These are phyloP conservation scores for Cheumatopsyche charites DNA, from an alignment of 1,140 invertebrate genomes.

Conservation along the genomic window DNA sequence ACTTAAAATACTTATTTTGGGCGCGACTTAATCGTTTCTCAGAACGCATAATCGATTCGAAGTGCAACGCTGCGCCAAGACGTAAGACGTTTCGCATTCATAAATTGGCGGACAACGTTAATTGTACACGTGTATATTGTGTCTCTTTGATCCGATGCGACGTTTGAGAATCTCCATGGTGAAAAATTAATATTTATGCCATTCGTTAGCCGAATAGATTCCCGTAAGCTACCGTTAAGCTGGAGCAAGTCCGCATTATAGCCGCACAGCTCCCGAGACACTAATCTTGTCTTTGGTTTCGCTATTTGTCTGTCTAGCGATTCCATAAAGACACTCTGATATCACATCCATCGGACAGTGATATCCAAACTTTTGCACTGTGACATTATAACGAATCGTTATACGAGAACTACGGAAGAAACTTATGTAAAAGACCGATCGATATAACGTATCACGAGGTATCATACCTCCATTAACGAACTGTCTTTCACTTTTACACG, in stretches of 20 bases:
- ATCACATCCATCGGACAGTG: neutral
- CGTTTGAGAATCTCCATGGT: neutral
- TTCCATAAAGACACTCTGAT: conserved; percentile 28
- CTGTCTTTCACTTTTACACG: too few relatives aligned
- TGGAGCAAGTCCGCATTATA: conserved; percentile 14
- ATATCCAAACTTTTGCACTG: conserved; percentile 5
- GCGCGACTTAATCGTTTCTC: too few relatives aligned
- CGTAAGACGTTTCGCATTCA: neutral
- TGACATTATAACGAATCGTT: neutral
- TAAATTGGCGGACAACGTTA: neutral
- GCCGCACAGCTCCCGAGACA: conserved; percentile 6
- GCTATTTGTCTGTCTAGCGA: conserved; percentile 30
- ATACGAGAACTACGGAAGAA: too few relatives aligned
- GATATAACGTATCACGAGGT: too few relatives aligned
- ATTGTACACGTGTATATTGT: neutral
- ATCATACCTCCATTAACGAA: too few relatives aligned
- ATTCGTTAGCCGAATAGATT: conserved; percentile 31
- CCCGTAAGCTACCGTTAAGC: conserved; percentile 29
- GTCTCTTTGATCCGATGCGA: conserved; percentile 15
- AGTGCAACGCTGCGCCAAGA: neutral
- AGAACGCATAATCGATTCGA: too few relatives aligned
- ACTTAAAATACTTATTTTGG: too few relatives aligned
- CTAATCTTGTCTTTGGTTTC: conserved; percentile 33
- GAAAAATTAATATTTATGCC: conserved; percentile 36
- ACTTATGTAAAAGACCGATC: too few relatives aligned